phyloP scores from a whole-genome alignment of 1,140 invertebrate genomes.

The Campoletis sonorensis region DNA sequence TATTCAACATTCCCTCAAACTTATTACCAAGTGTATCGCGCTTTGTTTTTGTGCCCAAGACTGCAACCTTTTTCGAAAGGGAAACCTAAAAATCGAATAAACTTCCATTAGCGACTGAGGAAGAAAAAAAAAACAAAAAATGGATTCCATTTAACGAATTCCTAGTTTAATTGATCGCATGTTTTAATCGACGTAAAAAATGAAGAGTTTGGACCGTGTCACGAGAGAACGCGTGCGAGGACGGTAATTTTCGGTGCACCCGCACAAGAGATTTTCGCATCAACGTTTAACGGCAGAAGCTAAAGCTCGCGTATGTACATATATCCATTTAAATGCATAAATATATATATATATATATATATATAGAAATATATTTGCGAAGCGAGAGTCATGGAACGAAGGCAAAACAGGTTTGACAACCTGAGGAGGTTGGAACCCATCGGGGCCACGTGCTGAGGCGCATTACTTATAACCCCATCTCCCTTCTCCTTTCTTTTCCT shows the following conservation, averaged over 20 bases:
- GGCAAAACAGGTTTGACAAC: conserved; percentile 75
- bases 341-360: conserved; percentile 8
- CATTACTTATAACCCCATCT: conserved; percentile 73
- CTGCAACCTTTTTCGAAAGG: no score
- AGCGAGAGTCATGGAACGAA: conserved; percentile 48
- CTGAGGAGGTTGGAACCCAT: conserved; percentile 66
- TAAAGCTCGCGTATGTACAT: conserved; percentile 45
- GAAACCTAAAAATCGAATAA: no score
- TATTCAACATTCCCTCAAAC: no score
- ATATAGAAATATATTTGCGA: neutral
- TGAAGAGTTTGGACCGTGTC: conserved; percentile 54
- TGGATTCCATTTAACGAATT: no score
- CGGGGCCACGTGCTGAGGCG: conserved; percentile 73
- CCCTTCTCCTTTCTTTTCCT: conserved; percentile 57
- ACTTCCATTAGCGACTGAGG: no score
- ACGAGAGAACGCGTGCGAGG: conserved; percentile 57
- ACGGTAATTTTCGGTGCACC: conserved; percentile 53
- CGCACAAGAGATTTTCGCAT: conserved; percentile 47
- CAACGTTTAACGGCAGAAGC: conserved; percentile 23
- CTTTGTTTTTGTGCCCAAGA: no score
- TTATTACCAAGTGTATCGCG: no score
- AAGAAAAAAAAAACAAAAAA: no score
- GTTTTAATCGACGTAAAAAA: no score
- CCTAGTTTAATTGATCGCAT: no score
- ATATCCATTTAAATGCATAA: no score